phyloP scores from a whole-genome alignment of 2,113 vertebrate genomes.

The Rafetus swinhoei region DNA sequence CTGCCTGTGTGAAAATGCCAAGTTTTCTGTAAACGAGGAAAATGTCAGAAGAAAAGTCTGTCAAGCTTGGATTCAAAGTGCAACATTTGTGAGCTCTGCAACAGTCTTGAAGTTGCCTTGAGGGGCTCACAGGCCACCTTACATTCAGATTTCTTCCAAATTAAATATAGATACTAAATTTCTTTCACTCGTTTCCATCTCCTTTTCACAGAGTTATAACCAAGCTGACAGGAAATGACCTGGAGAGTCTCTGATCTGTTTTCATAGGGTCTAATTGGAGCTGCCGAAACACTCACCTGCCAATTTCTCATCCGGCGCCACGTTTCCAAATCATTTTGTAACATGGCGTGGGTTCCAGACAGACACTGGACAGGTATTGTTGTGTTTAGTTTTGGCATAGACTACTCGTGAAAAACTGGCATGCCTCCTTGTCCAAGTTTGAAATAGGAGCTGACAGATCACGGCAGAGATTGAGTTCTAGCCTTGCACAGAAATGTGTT shows the following conservation, averaged over 20 bases:
- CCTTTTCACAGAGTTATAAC: not conserved
- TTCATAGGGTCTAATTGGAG: conserved; percentile 47
- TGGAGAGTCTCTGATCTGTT: not conserved
- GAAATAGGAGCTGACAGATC: conserved; percentile 27
- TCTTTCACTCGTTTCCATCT: not conserved
- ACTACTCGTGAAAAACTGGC: conserved; percentile 16
- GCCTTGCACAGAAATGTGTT: not conserved
- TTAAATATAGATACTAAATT: not conserved
- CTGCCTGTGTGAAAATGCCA: not conserved
- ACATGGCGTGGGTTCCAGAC: not conserved
- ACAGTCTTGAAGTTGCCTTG: not conserved
- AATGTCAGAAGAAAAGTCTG: not conserved
- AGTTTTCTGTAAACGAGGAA: not conserved
- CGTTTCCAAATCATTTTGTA: conserved; percentile 26
- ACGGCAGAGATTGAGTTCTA: not conserved
- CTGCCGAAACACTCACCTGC: conserved; percentile 18
- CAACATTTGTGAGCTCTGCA: not conserved
- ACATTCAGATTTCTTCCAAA: conserved; percentile 2
- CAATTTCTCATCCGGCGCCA: conserved; percentile 21
- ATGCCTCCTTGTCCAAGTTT: conserved; percentile 12
- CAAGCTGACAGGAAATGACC: not conserved
- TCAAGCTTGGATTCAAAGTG: not conserved
- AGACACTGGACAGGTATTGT: not conserved
- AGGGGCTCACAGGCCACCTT: not conserved
- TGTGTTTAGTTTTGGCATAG: conserved; percentile 13